A percentile compares a stretch with the other conserved stretches of the same genome.
Conservation (phyloP, 2,797 vertebrate genomes). For the Meriones psammophilus region DNA sequence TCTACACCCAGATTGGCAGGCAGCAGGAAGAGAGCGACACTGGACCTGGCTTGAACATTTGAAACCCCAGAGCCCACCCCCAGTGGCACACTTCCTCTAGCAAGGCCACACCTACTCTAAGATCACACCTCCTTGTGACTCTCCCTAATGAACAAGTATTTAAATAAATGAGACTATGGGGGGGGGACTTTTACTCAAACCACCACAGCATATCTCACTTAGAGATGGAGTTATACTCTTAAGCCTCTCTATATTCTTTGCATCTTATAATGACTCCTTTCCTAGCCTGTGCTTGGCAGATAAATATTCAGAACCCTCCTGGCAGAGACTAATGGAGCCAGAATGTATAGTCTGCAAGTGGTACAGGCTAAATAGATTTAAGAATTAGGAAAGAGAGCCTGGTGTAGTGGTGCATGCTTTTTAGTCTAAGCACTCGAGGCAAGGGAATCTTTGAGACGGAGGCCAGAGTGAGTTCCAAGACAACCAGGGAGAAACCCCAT, state of each 20-base stretch:
- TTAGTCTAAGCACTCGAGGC: background rate
- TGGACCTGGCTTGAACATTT: background rate
- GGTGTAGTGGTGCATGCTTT: background rate
- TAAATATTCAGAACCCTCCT: background rate
- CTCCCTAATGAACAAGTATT: background rate
- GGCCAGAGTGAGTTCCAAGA: background rate
- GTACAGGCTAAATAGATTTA: background rate
- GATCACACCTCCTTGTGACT: background rate
- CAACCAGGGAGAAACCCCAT: background rate
- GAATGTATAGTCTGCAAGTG: background rate
- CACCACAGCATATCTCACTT: background rate
- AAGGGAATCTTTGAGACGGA: background rate
- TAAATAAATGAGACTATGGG: background rate
- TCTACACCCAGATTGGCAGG: background rate
- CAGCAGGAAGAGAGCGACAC: background rate
- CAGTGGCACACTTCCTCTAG: background rate
- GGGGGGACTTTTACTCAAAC: background rate
- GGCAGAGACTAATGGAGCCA: background rate
- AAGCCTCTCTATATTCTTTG: background rate
- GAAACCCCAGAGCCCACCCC: background rate
- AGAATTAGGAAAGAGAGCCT: background rate
- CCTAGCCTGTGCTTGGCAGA: constrained; percentile 39
- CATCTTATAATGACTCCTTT: background rate
- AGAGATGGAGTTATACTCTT: background rate
- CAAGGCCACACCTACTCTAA: background rate